Percentiles rank a stretch among this genome's conserved stretches.
phyloP scores from a whole-genome alignment of 2,797 vertebrate species.

The Cephalopachus bancanus region DNA sequence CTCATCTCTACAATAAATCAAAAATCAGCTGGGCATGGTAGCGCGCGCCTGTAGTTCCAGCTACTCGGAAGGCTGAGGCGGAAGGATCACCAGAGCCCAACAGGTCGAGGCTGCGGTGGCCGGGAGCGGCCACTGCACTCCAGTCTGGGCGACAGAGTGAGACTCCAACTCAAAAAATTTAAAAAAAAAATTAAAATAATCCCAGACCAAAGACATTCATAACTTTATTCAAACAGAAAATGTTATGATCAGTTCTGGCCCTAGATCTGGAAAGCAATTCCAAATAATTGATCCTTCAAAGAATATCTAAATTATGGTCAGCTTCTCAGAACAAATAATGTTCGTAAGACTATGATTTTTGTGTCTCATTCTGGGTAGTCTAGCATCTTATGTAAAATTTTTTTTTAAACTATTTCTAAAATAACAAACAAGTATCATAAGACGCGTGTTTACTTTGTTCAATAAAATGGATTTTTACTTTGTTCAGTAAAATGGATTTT shows the following conservation, averaged over 20 bases:
- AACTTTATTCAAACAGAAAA: neutral
- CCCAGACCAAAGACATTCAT: neutral
- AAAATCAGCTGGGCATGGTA: no score
- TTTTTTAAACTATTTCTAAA: slow-evolving; percentile 25
- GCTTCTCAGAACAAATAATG: neutral
- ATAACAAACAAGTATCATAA: neutral
- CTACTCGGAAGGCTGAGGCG: no score
- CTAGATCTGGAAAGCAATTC: neutral
- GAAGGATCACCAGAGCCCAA: no score
- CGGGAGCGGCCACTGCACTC: no score
- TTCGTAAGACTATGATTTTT: neutral
- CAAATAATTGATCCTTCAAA: neutral
- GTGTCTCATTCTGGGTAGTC: neutral
- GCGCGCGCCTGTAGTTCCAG: no score
- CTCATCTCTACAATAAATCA: no score
- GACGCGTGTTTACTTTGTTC: neutral
- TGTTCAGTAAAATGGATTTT: neutral
- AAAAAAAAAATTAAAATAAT: neutral
- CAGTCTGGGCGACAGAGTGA: no score
- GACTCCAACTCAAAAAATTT: no score
- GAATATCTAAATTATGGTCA: neutral
- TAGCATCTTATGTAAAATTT: slow-evolving; percentile 12
- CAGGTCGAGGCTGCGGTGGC: no score
- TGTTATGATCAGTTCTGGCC: neutral
- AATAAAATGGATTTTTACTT: neutral